Conservation (phyloP, 2,888 invertebrate species). For the Scaptomyza reducta region DNA sequence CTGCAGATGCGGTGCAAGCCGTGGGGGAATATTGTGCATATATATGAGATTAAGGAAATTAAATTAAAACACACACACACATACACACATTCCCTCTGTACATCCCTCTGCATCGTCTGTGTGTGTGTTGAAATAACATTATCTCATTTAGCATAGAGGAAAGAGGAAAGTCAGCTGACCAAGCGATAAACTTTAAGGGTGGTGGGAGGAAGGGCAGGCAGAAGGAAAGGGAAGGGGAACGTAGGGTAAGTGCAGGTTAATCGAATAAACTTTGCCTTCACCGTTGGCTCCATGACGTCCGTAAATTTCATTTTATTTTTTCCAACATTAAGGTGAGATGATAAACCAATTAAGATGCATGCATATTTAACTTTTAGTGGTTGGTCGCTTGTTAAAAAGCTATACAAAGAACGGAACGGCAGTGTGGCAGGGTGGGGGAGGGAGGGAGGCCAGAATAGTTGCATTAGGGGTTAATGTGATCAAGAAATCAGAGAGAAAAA, state of each 20-base stretch:
- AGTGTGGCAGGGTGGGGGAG: neutral
- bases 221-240: neutral
- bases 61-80: slow-evolving; percentile 34
- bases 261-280: slow-evolving; percentile 4
- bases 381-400: neutral
- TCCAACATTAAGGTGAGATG: slow-evolving; percentile 3
- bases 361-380: neutral
- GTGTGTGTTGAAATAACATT: slow-evolving; percentile 31
- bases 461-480: no score
- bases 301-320: neutral
- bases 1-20: slow-evolving; percentile 1
- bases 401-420: neutral
- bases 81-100: neutral
- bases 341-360: slow-evolving; percentile 34
- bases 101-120: neutral
- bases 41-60: slow-evolving; percentile 40
- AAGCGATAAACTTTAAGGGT: neutral
- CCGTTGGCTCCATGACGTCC: slow-evolving; percentile 3
- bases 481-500: no score
- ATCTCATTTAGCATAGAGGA: slow-evolving; percentile 7
- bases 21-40: slow-evolving; percentile 4
- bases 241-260: slow-evolving; percentile 1
- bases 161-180: slow-evolving; percentile 1
- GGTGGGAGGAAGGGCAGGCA: neutral
- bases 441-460: no score